These are phyloP conservation scores for Apodemus agrarius DNA, from an alignment of 2,797 vertebrate species.

Conservation along the genomic window DNA sequence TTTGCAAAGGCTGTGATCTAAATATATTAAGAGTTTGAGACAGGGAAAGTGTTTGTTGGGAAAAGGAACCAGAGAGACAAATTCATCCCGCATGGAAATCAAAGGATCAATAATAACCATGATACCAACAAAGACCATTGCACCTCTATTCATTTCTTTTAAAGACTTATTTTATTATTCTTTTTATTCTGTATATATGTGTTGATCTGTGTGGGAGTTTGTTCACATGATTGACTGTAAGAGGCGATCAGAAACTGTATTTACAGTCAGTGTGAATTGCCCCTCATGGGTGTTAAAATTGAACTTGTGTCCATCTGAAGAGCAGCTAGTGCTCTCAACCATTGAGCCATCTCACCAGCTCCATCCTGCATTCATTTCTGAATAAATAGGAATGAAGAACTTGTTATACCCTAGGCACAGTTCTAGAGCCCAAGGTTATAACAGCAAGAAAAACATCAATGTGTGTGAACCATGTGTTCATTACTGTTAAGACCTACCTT, in stretches of 20 bases:
- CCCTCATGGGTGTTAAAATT: not conserved
- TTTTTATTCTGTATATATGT: not conserved
- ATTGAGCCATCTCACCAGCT: not conserved
- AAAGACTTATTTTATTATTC: not conserved
- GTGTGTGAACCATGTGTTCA: not conserved
- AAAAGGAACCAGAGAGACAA: not conserved
- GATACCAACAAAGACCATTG: not conserved
- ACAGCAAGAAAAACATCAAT: not conserved
- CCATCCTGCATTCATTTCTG: not conserved
- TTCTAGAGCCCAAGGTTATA: not conserved
- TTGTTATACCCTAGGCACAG: not conserved
- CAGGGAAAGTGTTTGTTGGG: not conserved
- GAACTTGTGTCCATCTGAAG: not conserved
- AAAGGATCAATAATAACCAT: not conserved
- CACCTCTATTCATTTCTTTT: not conserved
- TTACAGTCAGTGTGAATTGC: not conserved
- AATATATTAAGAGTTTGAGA: not conserved
- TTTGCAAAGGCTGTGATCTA: not conserved
- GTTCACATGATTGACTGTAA: not conserved
- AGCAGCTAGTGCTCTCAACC: no score
- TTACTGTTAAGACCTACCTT: not conserved
- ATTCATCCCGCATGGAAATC: not conserved
- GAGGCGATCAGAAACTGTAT: not conserved
- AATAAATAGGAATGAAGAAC: not conserved
- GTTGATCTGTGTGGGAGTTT: not conserved